Evolutionary conservation across 2,113 vertebrate genomes (phyloP).

Genomic region (Nothobranchius furzeri): DNA sequence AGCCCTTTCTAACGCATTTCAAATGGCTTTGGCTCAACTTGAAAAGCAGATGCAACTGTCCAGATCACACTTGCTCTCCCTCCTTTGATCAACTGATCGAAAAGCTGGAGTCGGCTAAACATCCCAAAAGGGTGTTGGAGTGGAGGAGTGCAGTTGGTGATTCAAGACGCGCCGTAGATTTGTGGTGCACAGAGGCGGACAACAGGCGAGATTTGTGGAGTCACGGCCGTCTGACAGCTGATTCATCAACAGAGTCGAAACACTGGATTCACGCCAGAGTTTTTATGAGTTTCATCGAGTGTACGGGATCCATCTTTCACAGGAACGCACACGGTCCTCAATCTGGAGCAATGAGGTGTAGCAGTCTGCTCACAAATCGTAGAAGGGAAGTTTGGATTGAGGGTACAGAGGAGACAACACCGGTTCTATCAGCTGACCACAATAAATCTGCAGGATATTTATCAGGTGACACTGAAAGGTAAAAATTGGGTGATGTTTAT

Average conservation of each 20-base stretch:
- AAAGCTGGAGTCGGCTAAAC: neutral
- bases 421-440: constrained; percentile 19
- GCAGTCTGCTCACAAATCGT: constrained; percentile 9
- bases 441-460: constrained; percentile 3
- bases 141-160: neutral
- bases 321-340: constrained; percentile 20
- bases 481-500: too few species aligned
- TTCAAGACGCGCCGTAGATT: neutral
- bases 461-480: neutral
- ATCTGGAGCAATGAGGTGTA: constrained; percentile 15
- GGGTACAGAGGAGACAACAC: constrained; percentile 4
- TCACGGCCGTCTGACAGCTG: constrained; percentile 18
- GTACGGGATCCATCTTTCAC: constrained; percentile 29
- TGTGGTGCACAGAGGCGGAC: constrained; percentile 26
- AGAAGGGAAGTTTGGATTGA: neutral
- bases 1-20: constrained; percentile 57
- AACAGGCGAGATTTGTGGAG: constrained; percentile 38
- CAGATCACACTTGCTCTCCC: neutral
- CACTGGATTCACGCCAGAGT: constrained; percentile 45
- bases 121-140: neutral
- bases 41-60: constrained; percentile 20
- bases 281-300: constrained; percentile 6
- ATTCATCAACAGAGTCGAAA: constrained; percentile 38
- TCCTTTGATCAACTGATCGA: constrained; percentile 14
- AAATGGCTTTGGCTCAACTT: constrained; percentile 39